Evolutionary conservation across 1,140 invertebrate species (phyloP).

Genomic region (Kradibia gibbosae): DNA sequence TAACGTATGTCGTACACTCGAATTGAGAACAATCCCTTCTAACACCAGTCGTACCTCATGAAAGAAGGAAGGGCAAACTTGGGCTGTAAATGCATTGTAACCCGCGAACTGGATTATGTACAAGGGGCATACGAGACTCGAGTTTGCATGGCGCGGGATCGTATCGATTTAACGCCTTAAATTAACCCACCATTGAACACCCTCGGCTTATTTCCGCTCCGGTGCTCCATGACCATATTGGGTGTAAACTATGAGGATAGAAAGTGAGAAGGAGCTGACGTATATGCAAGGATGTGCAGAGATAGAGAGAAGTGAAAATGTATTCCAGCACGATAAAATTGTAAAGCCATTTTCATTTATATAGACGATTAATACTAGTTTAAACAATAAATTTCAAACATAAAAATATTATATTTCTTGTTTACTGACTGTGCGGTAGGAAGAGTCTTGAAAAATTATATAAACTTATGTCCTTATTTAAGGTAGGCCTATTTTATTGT

Average conservation of each 20-base stretch:
- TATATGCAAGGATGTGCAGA: background rate
- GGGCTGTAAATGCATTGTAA: background rate
- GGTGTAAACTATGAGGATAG: background rate
- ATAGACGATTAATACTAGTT: background rate
- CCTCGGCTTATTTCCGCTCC: conserved; percentile 40
- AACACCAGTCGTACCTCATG: background rate
- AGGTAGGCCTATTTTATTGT: too few species aligned
- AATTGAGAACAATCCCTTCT: background rate
- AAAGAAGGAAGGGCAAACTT: background rate
- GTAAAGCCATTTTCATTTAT: background rate
- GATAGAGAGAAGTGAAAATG: background rate
- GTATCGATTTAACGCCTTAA: conserved; percentile 48
- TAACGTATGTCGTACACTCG: conserved; percentile 14
- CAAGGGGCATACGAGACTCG: background rate
- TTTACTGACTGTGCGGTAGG: too few species aligned
- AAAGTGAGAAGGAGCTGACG: conserved; percentile 7
- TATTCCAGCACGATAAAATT: too few species aligned
- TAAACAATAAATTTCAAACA: background rate
- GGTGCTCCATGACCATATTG: conserved; percentile 30
- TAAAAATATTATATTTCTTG: too few species aligned
- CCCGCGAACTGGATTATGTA: conserved; percentile 10
- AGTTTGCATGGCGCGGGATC: conserved; percentile 29
- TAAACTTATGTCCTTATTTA: too few species aligned
- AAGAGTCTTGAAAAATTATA: too few species aligned
- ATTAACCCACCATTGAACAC: conserved; percentile 45